Evolutionary conservation across 2,797 vertebrate species (phyloP), one percentile per base, ranked within the genome.

Genomic region (Bovichtus variegatus): DNA sequence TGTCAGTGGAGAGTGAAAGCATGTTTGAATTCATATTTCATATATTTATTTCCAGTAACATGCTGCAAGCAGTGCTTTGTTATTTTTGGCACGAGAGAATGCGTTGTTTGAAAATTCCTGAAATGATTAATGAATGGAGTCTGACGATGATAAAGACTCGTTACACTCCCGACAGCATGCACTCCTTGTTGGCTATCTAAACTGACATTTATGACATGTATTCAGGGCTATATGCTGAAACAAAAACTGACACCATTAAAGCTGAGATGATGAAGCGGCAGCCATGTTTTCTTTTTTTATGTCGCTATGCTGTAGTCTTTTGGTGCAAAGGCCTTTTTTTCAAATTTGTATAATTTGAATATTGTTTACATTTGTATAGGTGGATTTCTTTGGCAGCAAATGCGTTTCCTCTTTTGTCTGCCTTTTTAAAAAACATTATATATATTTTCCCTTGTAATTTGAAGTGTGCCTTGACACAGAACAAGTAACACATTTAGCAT

Each of bases 381-480:
- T 78, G 47, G 29, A 65, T 73, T 80, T 63, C 18, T 66, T 49
- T 80, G 46, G 64, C 60, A 68, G 50, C 46, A 29, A 74, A 50
- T 60, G 62, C 9, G 21, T 64, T 69, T 78, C 18, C 25, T 55
- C 64, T 31, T 70, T 47, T 69, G 40, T 78, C 78, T 64, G 55
- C 69, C 41, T 74, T 54, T 70, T 54, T 5, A 3, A 21, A 47
- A 53, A 25, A 38, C 64, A 31, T 18, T n/a, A n/a, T n/a, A n/a
- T n/a, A n/a, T 21, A 59, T 12, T 53, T 53, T 25, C 72, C 68
- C 73, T 57, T n/a, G 46, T 82, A 59, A 81, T 82, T 82, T 84
- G 65, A 90, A 71, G 50, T 81, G 90, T 93, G 90, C 88, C 90
- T 93, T 90, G 70, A 89, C 75, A 72, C 68, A 49, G 53, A 72